phyloP scores from a whole-genome alignment of 2,797 vertebrate genomes.

The Chloroceryle amazona region DNA sequence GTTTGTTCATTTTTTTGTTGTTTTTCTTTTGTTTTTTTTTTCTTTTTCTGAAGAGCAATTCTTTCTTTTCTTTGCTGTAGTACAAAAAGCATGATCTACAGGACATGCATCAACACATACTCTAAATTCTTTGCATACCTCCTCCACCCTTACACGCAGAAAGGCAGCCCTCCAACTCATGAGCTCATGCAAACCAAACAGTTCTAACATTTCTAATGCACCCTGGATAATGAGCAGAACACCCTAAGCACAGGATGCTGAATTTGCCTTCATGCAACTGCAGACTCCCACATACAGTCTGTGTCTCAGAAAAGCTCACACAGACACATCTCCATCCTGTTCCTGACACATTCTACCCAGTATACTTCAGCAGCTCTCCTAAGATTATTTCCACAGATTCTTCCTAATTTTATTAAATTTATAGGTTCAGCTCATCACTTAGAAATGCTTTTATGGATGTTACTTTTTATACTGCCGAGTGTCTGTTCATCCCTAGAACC shows the following conservation, averaged over 20 bases:
- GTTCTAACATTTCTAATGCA: not conserved
- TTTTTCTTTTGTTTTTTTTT: too few relatives aligned
- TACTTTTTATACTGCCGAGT: not conserved
- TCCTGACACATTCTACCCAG: not conserved
- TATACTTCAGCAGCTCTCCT: not conserved
- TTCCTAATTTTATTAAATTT: not conserved
- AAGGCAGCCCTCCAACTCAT: conserved; percentile 36
- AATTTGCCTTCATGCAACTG: not conserved
- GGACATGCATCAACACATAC: conserved; percentile 55
- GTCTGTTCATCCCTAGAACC: not conserved
- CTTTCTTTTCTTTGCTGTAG: not conserved
- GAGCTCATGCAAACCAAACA: conserved; percentile 37
- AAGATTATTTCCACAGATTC: not conserved
- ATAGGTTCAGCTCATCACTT: not conserved
- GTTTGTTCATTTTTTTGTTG: too few relatives aligned
- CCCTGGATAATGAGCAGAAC: not conserved
- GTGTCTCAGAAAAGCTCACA: not conserved
- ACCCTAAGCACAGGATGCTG: not conserved
- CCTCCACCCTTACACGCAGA: not conserved
- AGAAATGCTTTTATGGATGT: not conserved
- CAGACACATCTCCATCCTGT: not conserved
- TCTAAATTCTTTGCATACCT: conserved; percentile 57
- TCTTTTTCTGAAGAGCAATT: not conserved
- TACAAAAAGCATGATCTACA: not conserved
- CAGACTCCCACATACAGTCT: not conserved